Percentiles rank a stretch among this genome's conserved stretches.
phyloP scores from a whole-genome alignment of 2,888 invertebrate species.

The Tipula confusa region DNA sequence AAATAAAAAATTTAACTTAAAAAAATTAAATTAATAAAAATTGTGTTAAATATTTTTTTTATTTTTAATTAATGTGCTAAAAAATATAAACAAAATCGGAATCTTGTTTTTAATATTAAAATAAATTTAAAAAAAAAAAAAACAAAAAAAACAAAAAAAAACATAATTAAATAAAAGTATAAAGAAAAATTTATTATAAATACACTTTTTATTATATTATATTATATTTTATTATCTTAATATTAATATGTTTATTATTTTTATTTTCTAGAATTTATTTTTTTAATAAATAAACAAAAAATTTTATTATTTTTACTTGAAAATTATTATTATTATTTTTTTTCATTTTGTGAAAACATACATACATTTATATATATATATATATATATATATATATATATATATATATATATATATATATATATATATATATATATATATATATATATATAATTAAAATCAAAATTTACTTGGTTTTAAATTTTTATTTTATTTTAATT shows the following conservation, averaged over 20 bases:
- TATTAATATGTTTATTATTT: constrained; percentile 3
- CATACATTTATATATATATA: neutral
- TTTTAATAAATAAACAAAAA: constrained; percentile 15
- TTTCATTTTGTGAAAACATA: constrained; percentile 1
- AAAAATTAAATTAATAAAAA: neutral
- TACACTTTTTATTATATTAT: constrained; percentile 25
- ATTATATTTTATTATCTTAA: neutral
- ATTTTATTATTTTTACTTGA: neutral
- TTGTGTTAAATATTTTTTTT: constrained; percentile 21
- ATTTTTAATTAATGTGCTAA: constrained; percentile 28
- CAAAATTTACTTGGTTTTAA: neutral
- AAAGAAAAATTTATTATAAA: constrained; percentile 25
- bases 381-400: too few species aligned
- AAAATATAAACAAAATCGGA: constrained; percentile 27
- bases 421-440: too few species aligned
- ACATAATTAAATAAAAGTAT: constrained; percentile 3
- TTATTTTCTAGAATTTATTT: constrained; percentile 14
- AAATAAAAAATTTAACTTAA: neutral
- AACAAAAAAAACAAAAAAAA: too few species aligned
- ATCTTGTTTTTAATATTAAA: constrained; percentile 20
- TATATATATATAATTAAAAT: neutral
- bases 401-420: too few species aligned
- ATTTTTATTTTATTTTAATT: neutral
- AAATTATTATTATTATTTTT: neutral
- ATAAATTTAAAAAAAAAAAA: constrained; percentile 1